Evolutionary conservation across 2,797 vertebrate genomes (phyloP).

Genomic region (Benthosema pterotum): DNA sequence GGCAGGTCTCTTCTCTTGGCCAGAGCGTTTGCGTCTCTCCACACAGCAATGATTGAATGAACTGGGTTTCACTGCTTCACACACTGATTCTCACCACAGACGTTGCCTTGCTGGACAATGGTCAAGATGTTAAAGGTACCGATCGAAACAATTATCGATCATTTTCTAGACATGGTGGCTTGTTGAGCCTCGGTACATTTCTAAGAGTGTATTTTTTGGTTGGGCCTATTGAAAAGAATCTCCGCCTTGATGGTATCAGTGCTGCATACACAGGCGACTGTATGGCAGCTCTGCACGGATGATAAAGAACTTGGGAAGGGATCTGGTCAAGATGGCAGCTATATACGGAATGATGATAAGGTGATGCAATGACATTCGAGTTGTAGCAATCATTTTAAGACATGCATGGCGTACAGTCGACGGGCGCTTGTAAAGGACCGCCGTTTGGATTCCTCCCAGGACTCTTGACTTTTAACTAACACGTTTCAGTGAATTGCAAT

Average conservation of each 20-base stretch:
- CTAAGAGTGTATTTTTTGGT: slow-evolving; percentile 16
- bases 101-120: slow-evolving; percentile 22
- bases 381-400: slow-evolving; percentile 12
- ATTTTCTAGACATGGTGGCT: slow-evolving; percentile 19
- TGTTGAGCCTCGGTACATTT: slow-evolving; percentile 16
- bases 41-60: slow-evolving; percentile 59
- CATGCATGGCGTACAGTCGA: slow-evolving; percentile 48
- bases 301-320: slow-evolving; percentile 79
- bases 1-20: slow-evolving; percentile 55
- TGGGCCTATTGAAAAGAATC: slow-evolving; percentile 42
- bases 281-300: slow-evolving; percentile 65
- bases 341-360: slow-evolving; percentile 70
- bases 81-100: slow-evolving; percentile 42
- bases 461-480: slow-evolving; percentile 10
- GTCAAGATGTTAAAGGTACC: slow-evolving; percentile 21
- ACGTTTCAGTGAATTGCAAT: slow-evolving; percentile 36
- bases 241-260: slow-evolving; percentile 58
- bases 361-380: slow-evolving; percentile 60
- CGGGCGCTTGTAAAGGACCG: slow-evolving; percentile 54
- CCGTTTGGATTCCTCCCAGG: slow-evolving; percentile 28
- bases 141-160: not conserved
- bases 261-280: slow-evolving; percentile 38
- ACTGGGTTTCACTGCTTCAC: slow-evolving; percentile 34
- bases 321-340: slow-evolving; percentile 94
- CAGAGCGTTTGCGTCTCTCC: slow-evolving; percentile 45